A percentile compares a stretch with the other conserved stretches of the same genome.
Evolutionary conservation across 2,797 vertebrate genomes (phyloP).

Genomic region (Sebastes melanostomus): DNA sequence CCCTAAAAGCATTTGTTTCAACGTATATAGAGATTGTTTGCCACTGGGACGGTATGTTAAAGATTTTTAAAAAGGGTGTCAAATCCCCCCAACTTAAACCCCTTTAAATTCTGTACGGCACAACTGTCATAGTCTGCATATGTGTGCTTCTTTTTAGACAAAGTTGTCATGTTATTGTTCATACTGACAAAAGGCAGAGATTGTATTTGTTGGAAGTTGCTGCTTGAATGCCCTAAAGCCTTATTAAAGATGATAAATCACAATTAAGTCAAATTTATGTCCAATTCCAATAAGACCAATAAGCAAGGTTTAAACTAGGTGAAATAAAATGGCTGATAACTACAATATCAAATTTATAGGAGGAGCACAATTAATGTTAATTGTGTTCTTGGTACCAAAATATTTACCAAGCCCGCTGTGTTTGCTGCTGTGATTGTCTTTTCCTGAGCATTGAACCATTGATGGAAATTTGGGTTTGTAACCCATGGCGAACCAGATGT

Average conservation of each 20-base stretch:
- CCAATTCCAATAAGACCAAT: conserved; percentile 52
- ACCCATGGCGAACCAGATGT: conserved; percentile 68
- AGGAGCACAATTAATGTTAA: conserved; percentile 33
- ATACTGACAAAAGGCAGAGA: conserved; percentile 77
- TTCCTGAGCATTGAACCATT: conserved; percentile 67
- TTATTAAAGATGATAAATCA: conserved; percentile 76
- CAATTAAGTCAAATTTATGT: conserved; percentile 65
- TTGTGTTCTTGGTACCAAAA: conserved; percentile 73
- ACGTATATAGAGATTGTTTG: background rate
- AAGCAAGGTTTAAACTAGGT: conserved; percentile 48
- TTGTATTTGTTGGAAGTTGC: conserved; percentile 85
- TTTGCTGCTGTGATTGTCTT: conserved; percentile 76
- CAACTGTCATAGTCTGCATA: conserved; percentile 44
- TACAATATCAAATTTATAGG: conserved; percentile 30
- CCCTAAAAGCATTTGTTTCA: conserved; percentile 19
- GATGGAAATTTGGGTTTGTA: conserved; percentile 52
- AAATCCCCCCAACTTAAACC: conserved; percentile 33
- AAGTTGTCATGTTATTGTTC: conserved; percentile 60
- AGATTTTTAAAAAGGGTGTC: conserved; percentile 34
- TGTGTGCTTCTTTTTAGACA: conserved; percentile 60
- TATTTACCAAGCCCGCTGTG: conserved; percentile 67
- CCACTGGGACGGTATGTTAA: conserved; percentile 33
- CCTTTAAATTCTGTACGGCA: conserved; percentile 46
- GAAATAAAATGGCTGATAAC: conserved; percentile 32
- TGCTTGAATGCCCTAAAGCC: conserved; percentile 87